Conservation (phyloP, 2,888 invertebrate genomes). For the Leistus spinibarbis region DNA sequence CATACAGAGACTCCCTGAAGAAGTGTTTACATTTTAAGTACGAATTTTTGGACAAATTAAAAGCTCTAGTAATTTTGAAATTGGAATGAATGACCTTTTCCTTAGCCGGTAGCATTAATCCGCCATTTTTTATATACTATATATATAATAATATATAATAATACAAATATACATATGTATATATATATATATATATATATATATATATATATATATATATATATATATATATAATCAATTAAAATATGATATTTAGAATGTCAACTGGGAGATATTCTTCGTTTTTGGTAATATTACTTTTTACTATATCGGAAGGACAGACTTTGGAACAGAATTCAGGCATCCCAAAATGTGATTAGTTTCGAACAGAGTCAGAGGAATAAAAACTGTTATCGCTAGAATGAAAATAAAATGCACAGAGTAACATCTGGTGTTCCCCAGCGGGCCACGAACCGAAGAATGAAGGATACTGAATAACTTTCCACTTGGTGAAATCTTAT, state of each 20-base stretch:
- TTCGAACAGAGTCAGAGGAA: slow-evolving; percentile 29
- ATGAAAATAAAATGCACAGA: slow-evolving; percentile 32
- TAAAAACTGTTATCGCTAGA: slow-evolving; percentile 36
- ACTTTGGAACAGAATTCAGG: slow-evolving; percentile 10
- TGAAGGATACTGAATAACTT: neutral
- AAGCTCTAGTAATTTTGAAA: no score
- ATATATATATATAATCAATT: neutral
- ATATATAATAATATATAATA: no score
- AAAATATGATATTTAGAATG: neutral
- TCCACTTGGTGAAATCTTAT: neutral
- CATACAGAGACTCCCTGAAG: no score
- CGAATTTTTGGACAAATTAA: no score
- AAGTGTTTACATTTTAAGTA: no score
- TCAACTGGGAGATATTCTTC: neutral
- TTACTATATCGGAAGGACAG: slow-evolving; percentile 17
- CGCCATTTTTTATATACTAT: no score
- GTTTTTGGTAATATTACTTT: slow-evolving; percentile 27
- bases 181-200: no score
- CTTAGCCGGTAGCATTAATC: no score
- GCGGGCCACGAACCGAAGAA: neutral
- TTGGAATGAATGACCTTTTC: no score
- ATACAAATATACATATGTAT: no score
- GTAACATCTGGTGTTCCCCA: slow-evolving; percentile 24
- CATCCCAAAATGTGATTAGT: slow-evolving; percentile 34
- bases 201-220: no score